A percentile compares a stretch with the other conserved stretches of the same genome.
These are phyloP conservation scores for Lasioglossum malachurum DNA, from an alignment of 2,888 invertebrate genomes.

Conservation along the genomic window DNA sequence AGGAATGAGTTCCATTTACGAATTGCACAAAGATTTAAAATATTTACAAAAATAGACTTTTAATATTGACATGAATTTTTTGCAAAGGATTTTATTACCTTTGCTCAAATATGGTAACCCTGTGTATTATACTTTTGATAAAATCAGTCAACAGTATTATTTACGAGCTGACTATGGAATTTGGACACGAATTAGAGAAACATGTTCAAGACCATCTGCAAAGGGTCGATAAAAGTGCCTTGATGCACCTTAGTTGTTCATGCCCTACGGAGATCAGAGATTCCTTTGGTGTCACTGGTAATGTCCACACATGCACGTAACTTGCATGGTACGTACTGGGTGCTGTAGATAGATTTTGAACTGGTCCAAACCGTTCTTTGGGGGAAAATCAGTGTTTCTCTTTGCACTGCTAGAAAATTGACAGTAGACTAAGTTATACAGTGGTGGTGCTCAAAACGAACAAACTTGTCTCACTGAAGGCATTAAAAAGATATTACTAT, in stretches of 20 bases:
- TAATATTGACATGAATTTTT: not conserved
- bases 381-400: not conserved
- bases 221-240: conserved; percentile 38
- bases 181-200: not conserved
- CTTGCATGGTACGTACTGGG: conserved; percentile 58
- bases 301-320: conserved; percentile 47
- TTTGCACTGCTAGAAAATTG: not conserved
- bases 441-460: not conserved
- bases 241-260: conserved; percentile 14
- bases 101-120: not conserved
- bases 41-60: not conserved
- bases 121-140: not conserved
- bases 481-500: not conserved
- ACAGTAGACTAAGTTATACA: not conserved
- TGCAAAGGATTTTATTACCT: not conserved
- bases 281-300: conserved; percentile 20
- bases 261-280: conserved; percentile 10
- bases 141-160: not conserved
- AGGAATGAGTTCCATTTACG: not conserved
- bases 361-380: not conserved
- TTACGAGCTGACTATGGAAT: not conserved
- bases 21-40: not conserved
- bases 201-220: not conserved
- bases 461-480: not conserved
- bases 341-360: conserved; percentile 47